phyloP scores from a whole-genome alignment of 2,888 invertebrate genomes.

The Odiellus spinosus region DNA sequence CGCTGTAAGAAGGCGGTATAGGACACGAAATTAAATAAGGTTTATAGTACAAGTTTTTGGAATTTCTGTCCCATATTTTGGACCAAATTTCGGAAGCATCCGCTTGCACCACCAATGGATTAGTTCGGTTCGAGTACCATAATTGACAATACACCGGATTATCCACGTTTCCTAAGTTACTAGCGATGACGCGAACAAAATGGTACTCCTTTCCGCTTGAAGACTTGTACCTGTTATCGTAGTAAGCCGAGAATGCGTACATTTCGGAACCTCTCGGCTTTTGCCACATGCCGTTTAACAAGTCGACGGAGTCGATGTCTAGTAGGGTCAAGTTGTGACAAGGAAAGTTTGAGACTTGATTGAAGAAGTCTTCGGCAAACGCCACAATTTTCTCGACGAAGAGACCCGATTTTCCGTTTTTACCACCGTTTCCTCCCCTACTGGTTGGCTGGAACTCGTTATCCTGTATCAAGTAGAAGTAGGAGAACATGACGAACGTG shows the following conservation, averaged over 20 bases:
- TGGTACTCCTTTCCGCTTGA: conserved; percentile 6
- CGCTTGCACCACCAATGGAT: conserved; percentile 1
- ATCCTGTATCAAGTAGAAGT: no score
- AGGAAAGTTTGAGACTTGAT: no score
- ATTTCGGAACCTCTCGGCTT: no score
- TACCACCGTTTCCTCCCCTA: no score
- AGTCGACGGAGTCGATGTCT: no score
- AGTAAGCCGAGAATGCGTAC: conserved; percentile 14
- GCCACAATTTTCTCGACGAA: no score
- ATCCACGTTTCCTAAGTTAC: conserved; percentile 11
- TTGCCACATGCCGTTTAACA: no score
- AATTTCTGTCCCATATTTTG: conserved; percentile 12
- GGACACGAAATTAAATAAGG: conserved; percentile 48
- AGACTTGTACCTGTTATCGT: conserved; percentile 16
- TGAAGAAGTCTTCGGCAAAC: no score
- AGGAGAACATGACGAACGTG: no score
- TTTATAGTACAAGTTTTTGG: conserved; percentile 28
- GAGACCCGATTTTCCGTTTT: no score
- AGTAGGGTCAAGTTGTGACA: no score
- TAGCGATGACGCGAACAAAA: conserved; percentile 19
- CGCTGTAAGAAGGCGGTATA: conserved; percentile 32
- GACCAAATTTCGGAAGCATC: conserved; percentile 13
- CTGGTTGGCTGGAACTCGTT: no score
- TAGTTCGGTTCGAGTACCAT: conserved; percentile 1
- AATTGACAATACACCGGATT: conserved; percentile 9